Base-by-base conservation (phyloP, 2,797 vertebrate genomes). In the Ibycter americanus region DNA sequence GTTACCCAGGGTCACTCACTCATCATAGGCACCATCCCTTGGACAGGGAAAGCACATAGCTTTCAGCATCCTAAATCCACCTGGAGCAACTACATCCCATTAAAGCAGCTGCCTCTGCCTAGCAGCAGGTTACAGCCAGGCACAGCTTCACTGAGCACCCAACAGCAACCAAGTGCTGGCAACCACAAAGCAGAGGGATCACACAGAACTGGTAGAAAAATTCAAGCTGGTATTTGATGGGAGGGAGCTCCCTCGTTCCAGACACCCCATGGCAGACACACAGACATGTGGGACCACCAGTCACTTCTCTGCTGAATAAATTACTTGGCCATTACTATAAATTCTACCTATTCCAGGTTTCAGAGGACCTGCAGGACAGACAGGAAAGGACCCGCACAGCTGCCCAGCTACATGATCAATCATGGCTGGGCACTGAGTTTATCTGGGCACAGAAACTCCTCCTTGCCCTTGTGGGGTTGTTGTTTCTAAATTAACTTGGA, bases 21-120 rank as follows among this genome's bases (percentile, higher is more conserved):
- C 27, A 10, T 51, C 23, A 31, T 0, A 70, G 55, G n/a, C 42
- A 63, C 54, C 29, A 38, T 9, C 25, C 40, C 54, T 14, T 22
- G 38, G 25, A 66, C 22, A 81, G 32, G 34, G 42, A 66, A 83
- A 72, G 59, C 70, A 52, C 22, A 11, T 8, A 34, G 38, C 51
- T 73, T 49, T n/a, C 70, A 83, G 58, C 86, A 67, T 23, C 52
- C 55, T 23, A 63, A 91, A 83, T 22, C 27, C 71, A 87, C 23
- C 20, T 66, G 36, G 79, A 79, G 23, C 51, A 83, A 44, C 27
- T 3, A 52, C 26, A 66, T 7, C 52, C 32, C 38, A 17, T 4
- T 46, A 26, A 52, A 74, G 74, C 65, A 93, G 55, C 32, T 89
- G 71, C 71, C 49, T 67, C 82, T 78, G 71, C 47, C 89, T 67